Conservation (phyloP, 2,888 invertebrate species). For the Cynaeus angustus region DNA sequence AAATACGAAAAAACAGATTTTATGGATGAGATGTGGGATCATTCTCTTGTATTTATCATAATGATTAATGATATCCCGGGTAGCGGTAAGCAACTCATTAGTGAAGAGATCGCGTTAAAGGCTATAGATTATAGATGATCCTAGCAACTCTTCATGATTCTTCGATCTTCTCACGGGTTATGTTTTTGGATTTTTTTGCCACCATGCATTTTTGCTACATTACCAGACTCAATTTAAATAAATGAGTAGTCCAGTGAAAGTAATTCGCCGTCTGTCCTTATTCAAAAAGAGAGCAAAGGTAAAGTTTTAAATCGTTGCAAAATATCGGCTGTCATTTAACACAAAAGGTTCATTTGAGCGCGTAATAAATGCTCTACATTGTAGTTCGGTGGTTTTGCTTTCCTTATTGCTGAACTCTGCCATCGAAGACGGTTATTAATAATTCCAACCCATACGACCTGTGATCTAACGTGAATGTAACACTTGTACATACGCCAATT, state of each 20-base stretch:
- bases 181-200: constrained; percentile 13
- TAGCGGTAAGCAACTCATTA: constrained; percentile 46
- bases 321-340: constrained; percentile 55
- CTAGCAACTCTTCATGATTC: constrained; percentile 43
- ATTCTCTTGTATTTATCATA: constrained; percentile 43
- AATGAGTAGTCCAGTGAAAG: constrained; percentile 37
- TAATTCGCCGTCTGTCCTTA: constrained; percentile 44
- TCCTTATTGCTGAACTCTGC: constrained; percentile 39
- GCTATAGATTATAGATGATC: constrained; percentile 45
- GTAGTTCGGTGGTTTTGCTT: constrained; percentile 32
- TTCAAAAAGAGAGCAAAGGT: constrained; percentile 44
- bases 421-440: constrained; percentile 34
- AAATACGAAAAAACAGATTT: constrained; percentile 18
- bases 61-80: constrained; percentile 44
- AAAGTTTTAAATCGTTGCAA: constrained; percentile 49
- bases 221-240: constrained; percentile 29
- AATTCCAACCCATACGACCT: constrained; percentile 33
- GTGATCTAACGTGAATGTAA: constrained; percentile 36
- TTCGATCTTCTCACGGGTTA: constrained; percentile 39
- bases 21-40: constrained; percentile 29
- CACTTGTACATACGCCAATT: constrained; percentile 25
- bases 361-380: constrained; percentile 55
- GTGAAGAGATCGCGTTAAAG: constrained; percentile 45
- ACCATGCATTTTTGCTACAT: not conserved
- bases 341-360: constrained; percentile 52